These are phyloP conservation scores for Octodonta nipae DNA, from an alignment of 2,888 invertebrate species.

Conservation along the genomic window DNA sequence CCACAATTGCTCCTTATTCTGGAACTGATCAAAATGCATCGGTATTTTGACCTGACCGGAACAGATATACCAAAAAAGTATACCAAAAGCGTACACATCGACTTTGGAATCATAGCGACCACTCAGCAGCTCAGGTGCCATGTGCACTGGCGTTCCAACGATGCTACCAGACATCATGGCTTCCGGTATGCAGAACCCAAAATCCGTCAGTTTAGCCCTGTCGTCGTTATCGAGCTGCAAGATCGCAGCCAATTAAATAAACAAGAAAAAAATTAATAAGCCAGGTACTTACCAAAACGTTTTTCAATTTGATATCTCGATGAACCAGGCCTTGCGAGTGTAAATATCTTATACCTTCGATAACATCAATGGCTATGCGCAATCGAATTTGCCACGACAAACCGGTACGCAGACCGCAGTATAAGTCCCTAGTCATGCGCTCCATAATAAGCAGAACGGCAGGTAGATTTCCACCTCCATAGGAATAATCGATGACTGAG, in stretches of 20 bases:
- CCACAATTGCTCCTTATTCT: conserved; percentile 78
- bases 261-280: too few species aligned
- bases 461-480: conserved; percentile 52
- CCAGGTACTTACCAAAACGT: conserved; percentile 61
- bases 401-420: conserved; percentile 59
- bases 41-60: conserved; percentile 70
- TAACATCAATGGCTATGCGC: conserved; percentile 66
- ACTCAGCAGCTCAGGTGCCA: conserved; percentile 77
- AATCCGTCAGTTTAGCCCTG: conserved; percentile 71
- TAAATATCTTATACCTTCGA: conserved; percentile 75
- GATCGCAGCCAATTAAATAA: background rate
- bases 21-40: conserved; percentile 65
- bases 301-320: conserved; percentile 80
- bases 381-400: conserved; percentile 50
- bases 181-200: conserved; percentile 81
- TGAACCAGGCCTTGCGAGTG: conserved; percentile 81
- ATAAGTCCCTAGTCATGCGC: conserved; percentile 60
- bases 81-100: conserved; percentile 82
- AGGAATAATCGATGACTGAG: conserved; percentile 67
- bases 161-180: conserved; percentile 83
- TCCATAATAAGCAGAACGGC: conserved; percentile 73
- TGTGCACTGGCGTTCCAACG: conserved; percentile 79
- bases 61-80: conserved; percentile 82
- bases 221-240: conserved; percentile 50
- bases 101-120: conserved; percentile 72